Evolutionary conservation across 2,888 invertebrate species (phyloP).

Genomic region (Diploptera punctata): DNA sequence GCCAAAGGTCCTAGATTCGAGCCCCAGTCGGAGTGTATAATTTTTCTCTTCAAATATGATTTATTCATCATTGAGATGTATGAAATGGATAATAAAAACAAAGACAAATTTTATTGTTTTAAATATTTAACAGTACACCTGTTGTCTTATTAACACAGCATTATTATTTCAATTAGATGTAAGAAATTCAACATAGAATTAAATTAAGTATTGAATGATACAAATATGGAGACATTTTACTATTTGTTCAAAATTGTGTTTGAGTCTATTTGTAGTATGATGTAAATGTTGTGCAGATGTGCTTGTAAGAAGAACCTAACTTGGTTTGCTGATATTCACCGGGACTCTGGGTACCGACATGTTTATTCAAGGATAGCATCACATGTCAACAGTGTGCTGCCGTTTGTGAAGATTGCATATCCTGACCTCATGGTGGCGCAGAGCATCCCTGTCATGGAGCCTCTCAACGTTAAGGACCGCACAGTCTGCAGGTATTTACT

Average conservation of each 20-base stretch:
- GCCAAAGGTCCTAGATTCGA: too few species aligned
- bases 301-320: not conserved
- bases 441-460: constrained; percentile 61
- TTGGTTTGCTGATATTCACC: constrained; percentile 20
- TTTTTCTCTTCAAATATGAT: too few species aligned
- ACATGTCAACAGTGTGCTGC: constrained; percentile 66
- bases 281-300: too few species aligned
- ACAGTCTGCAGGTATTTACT: constrained; percentile 60
- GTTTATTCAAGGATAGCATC: constrained; percentile 65
- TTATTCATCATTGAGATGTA: too few species aligned
- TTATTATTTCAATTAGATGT: too few species aligned
- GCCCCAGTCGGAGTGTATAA: too few species aligned
- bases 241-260: too few species aligned
- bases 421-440: constrained; percentile 73
- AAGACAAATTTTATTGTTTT: too few species aligned
- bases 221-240: not conserved
- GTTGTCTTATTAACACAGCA: too few species aligned
- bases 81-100: too few species aligned
- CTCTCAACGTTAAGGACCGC: constrained; percentile 63
- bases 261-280: too few species aligned
- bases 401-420: constrained; percentile 76
- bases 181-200: not conserved
- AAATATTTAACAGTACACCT: too few species aligned
- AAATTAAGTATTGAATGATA: not conserved
- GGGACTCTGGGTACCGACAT: constrained; percentile 41